Percentiles rank a stretch among this genome's conserved stretches.
Conservation (phyloP, 30 jellyfish, hydroid and myxozoan genomes). For the Aurelia sp. region DNA sequence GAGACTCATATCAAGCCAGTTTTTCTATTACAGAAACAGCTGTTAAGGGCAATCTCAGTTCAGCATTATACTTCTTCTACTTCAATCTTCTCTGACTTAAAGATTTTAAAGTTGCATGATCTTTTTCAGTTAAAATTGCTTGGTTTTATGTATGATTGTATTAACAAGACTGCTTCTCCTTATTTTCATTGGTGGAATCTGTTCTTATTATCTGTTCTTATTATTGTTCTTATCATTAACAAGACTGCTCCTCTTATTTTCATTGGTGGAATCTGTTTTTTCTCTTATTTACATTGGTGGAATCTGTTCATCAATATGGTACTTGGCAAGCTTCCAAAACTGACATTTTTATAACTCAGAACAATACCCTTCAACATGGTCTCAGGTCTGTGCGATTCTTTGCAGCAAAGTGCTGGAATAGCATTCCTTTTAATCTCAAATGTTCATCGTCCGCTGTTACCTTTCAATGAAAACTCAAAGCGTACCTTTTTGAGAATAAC, state of each 20-base stretch:
- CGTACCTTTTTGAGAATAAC: background rate
- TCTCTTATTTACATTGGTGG: background rate
- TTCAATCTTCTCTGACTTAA: background rate
- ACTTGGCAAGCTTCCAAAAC: background rate
- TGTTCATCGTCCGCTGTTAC: background rate
- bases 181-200: background rate
- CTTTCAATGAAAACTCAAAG: background rate
- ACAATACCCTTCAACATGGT: background rate
- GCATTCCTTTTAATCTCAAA: background rate
- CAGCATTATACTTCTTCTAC: background rate
- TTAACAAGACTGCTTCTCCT: background rate
- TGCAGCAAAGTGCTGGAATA: constrained; percentile 9
- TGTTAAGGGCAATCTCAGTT: background rate
- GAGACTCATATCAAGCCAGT: constrained; percentile 2
- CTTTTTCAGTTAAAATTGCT: no score
- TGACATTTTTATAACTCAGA: background rate
- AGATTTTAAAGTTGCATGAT: no score
- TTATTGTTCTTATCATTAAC: no score
- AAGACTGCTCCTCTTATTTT: background rate
- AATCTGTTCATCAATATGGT: no score
- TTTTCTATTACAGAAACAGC: background rate
- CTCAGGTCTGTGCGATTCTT: background rate
- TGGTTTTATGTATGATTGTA: no score
- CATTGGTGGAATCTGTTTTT: background rate
- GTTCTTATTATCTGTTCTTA: no score